Evolutionary conservation across 2,113 vertebrate species (phyloP), one percentile per base, ranked within the genome.

Genomic region (Zapornia atra): DNA sequence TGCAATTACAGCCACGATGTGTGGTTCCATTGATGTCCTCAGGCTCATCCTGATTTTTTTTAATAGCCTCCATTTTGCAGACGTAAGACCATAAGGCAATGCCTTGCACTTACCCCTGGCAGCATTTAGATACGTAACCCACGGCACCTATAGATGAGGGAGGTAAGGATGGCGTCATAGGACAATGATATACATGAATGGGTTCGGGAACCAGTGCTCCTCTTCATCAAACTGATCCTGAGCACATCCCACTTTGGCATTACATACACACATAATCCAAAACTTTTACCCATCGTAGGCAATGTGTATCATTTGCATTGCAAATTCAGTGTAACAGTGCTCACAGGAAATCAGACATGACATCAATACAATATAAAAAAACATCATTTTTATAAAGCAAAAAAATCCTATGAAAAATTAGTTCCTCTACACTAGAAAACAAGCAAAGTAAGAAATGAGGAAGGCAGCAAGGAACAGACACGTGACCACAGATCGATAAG

Each of bases 81-180:
- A 11, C 2, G 2, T 38, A 40, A 48, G 11, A 28, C 76, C 28
- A 22, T 26, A 9, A 53, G 21, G 59, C 22, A 91, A 76, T 24
- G 24, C 24, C 2, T 26, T n/a, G 17, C 1, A 0, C 51, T 76
- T 40, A 15, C 26, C 9, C 3, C 18, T 3, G 29, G n/a, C 15
- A 82, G 48, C 7, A 12, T 50, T 53, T 46, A 29, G 31, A 10
- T 29, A 12, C 0, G 6, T 26, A 54, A n/a, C 61, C 42, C 18
- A 1, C 19, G 6, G 16, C 1, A 44, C 29, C 8, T 29, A 17
- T 8, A 33, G 63, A n/a, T 42, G 76, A 24, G 34, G 8, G 22
- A 21, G 53, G 81, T 40, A 14, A 80, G 33, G 79, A 22, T 17
- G 57, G n/a, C 28, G 20, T 42, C 51, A 8, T 59, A 26, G 75